Evolutionary conservation across 2,113 vertebrate genomes (phyloP).

Genomic region (Caretta caretta): DNA sequence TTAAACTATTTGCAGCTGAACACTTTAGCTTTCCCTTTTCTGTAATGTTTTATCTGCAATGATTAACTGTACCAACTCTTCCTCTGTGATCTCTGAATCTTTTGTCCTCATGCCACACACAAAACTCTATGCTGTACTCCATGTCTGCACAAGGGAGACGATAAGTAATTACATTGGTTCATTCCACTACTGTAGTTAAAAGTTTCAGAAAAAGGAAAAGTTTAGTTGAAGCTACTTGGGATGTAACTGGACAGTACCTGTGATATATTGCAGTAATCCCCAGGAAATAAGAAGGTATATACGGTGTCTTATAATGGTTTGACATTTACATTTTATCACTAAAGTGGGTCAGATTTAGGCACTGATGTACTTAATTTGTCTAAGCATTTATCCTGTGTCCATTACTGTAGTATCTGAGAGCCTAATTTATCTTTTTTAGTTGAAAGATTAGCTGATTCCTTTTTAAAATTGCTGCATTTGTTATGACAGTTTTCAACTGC

Average conservation of each 20-base stretch:
- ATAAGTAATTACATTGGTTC: too few relatives aligned
- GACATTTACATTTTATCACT: not conserved
- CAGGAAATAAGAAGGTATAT: not conserved
- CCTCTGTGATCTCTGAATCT: too few relatives aligned
- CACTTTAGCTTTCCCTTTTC: too few relatives aligned
- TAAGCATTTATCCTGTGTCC: not conserved
- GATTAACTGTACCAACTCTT: too few relatives aligned
- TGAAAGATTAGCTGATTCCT: not conserved
- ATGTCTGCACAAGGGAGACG: too few relatives aligned
- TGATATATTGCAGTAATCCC: not conserved
- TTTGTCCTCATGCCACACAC: too few relatives aligned
- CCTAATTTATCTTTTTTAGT: not conserved
- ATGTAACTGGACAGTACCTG: not conserved
- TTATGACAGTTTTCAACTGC: not conserved
- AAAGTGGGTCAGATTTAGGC: not conserved
- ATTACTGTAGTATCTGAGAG: not conserved
- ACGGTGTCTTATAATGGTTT: not conserved
- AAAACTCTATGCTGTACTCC: too few relatives aligned
- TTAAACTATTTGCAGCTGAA: too few relatives aligned
- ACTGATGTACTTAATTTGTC: not conserved
- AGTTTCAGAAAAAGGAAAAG: too few relatives aligned
- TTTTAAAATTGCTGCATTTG: too few relatives aligned
- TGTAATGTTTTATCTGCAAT: too few relatives aligned
- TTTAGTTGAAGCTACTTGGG: not conserved
- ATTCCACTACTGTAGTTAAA: too few relatives aligned